Conservation (phyloP, 1,140 invertebrate genomes). For the Drosophila kurseongensis region DNA sequence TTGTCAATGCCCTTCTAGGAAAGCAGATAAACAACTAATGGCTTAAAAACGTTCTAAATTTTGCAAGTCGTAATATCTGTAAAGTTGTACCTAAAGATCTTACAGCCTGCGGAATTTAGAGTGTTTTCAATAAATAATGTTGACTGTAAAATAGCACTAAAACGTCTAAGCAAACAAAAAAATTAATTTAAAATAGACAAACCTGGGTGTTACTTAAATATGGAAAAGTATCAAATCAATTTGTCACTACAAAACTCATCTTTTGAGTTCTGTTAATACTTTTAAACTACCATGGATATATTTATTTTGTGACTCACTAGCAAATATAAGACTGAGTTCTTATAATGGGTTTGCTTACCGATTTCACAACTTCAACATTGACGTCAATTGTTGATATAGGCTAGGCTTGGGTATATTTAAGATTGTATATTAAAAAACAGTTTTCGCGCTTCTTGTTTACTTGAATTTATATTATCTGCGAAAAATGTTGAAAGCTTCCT, state of each 20-base stretch:
- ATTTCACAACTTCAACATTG: conserved; percentile 1
- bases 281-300: not conserved
- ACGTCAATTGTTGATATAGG: conserved; percentile 7
- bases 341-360: conserved; percentile 5
- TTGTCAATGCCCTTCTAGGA: not conserved
- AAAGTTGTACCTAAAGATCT: not conserved
- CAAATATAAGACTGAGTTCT: not conserved
- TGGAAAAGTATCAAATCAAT: no score
- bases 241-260: no score
- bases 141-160: no score
- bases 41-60: not conserved
- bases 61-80: not conserved
- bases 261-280: not conserved
- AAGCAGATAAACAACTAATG: not conserved
- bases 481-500: not conserved
- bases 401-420: not conserved
- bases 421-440: conserved; percentile 8
- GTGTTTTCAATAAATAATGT: no score
- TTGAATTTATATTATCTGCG: not conserved
- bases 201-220: no score
- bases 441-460: conserved; percentile 9
- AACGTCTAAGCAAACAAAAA: no score
- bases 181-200: no score
- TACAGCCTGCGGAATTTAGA: no score
- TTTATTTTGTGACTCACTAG: conserved; percentile 9